A percentile compares a stretch with the other conserved stretches of the same genome.
phyloP scores from a whole-genome alignment of 2,888 invertebrate species.

The Xylota sylvarum region DNA sequence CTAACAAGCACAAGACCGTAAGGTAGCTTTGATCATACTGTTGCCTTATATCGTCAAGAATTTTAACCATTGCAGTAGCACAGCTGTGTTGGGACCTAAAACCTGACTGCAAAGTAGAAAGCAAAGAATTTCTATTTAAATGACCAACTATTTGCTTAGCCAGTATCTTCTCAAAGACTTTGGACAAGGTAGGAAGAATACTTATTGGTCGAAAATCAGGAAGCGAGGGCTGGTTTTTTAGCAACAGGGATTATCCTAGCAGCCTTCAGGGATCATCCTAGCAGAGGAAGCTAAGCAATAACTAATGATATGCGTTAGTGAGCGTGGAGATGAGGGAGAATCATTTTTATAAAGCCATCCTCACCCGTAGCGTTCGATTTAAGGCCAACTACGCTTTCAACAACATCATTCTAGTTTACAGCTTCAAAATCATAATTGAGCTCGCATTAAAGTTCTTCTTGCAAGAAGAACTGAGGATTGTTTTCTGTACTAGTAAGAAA shows the following conservation, averaged over 20 bases:
- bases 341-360: constrained; percentile 24
- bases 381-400: neutral
- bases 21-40: neutral
- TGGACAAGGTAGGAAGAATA: neutral
- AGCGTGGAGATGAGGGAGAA: neutral
- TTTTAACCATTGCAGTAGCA: constrained; percentile 15
- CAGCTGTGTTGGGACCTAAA: neutral
- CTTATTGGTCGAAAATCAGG: constrained; percentile 14
- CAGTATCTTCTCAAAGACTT: neutral
- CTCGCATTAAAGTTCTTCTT: neutral
- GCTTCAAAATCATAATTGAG: constrained; percentile 8
- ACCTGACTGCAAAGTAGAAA: neutral
- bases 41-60: neutral
- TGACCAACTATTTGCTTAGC: neutral
- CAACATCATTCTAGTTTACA: constrained; percentile 10
- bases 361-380: constrained; percentile 16
- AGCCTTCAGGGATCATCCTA: neutral
- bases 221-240: neutral
- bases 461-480: neutral
- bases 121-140: neutral
- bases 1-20: neutral
- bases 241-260: constrained; percentile 5
- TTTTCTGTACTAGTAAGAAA: neutral
- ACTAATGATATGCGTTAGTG: neutral
- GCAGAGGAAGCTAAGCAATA: neutral